Evolutionary conservation across 2,888 invertebrate species (phyloP).

Genomic region (Nemurella pictetii): DNA sequence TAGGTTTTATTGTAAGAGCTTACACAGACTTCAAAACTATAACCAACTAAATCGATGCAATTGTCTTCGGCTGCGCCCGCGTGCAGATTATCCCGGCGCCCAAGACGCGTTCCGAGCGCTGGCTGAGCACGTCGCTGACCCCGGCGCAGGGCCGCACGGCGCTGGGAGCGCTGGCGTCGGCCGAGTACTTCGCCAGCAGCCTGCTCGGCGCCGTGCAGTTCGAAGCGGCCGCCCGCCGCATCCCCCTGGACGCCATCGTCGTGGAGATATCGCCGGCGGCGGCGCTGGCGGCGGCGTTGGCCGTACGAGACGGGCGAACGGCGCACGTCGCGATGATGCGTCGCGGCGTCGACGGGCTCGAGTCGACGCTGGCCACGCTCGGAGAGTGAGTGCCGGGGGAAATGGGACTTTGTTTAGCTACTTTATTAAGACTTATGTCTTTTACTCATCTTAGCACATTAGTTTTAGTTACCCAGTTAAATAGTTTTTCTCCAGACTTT

Average conservation of each 20-base stretch:
- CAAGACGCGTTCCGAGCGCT: conserved; percentile 75
- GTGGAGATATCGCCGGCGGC: conserved; percentile 95
- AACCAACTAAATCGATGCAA: too few relatives aligned
- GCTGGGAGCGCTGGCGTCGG: conserved; percentile 79
- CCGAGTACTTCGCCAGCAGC: conserved; percentile 95
- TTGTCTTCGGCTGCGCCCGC: too few relatives aligned
- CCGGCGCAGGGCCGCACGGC: conserved; percentile 78
- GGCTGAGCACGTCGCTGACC: conserved; percentile 94
- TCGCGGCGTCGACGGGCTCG: conserved; percentile 53
- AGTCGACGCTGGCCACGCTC: conserved; percentile 54
- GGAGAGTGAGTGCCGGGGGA: conserved; percentile 56
- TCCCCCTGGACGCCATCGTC: conserved; percentile 85
- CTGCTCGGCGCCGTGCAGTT: conserved; percentile 90
- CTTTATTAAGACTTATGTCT: too few relatives aligned
- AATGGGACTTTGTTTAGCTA: too few relatives aligned
- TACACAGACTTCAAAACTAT: too few relatives aligned
- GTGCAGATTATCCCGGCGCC: conserved; percentile 65
- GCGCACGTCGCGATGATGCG: conserved; percentile 38
- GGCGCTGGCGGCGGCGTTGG: conserved; percentile 87
- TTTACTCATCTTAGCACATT: too few relatives aligned
- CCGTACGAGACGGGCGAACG: background rate
- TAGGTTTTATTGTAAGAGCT: too few relatives aligned
- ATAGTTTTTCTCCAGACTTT: too few relatives aligned
- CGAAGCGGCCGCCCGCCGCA: conserved; percentile 80
- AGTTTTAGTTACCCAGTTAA: too few relatives aligned